Base-by-base conservation (phyloP, 1,140 invertebrate genomes). In the Heliothis subflexa region DNA sequence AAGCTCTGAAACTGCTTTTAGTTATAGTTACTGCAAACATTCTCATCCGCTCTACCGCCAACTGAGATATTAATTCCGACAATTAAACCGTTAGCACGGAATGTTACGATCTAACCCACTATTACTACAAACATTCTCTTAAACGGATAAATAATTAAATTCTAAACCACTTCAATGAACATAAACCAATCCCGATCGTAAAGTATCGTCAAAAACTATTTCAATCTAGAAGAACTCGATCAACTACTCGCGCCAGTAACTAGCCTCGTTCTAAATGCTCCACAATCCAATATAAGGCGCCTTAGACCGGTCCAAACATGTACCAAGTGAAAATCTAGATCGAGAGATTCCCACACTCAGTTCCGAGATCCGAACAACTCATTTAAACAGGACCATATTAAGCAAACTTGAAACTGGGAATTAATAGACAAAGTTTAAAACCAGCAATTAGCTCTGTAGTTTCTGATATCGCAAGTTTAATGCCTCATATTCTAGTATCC, bases 341-440 rank as follows among this genome's bases (percentile, higher is more conserved):
- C n/a, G 52, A 73, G 78, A 78, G 64, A 71, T 78, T 78, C 78
- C 78, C 78, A 78, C 71, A 66, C 74, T 72, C 33, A 64, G 47
- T 54, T 57, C 49, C 54, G 57, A 50, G 16, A 49, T 18, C 28
- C 40, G n/a, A 64, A 75, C 45, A 75, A 75, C 59, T 75, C 73
- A 75, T 75, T 75, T 64, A 75, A 75, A 64, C 73, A 52, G 33
- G 28, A 64, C 57, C 59, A 64, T 75, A 75, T 21, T 49, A 75
- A 61, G 45, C 54, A 12, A 71, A 57, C 52, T 72, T 47, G 62
- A 47, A 64, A 50, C n/a, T 62, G 59, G 59, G 40, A 64, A 62
- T 75, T 64, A 75, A 75, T 64, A 75, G 73, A 52, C 47, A 75
- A 75, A 75, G 57, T 75, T 75, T 40, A n/a, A 28, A 62, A 64